These are phyloP conservation scores for Mirounga angustirostris DNA, from an alignment of 2,113 vertebrate species.

Conservation along the genomic window DNA sequence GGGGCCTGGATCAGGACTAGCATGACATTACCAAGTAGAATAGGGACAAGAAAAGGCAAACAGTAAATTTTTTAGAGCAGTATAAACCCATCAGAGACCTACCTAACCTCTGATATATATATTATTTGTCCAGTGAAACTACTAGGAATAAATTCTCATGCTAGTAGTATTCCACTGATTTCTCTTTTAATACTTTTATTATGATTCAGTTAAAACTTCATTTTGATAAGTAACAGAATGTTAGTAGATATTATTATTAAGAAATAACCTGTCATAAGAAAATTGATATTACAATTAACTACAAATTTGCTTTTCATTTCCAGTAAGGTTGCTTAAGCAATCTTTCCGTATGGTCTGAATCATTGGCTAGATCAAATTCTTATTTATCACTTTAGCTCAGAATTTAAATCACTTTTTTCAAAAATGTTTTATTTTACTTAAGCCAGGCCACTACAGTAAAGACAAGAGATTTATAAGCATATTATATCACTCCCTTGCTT, in stretches of 20 bases:
- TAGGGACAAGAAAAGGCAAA: background rate
- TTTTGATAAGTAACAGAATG: background rate
- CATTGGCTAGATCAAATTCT: background rate
- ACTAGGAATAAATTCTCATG: background rate
- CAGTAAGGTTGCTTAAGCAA: background rate
- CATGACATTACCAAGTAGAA: background rate
- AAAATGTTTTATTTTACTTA: background rate
- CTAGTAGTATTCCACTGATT: background rate
- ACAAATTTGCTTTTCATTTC: background rate
- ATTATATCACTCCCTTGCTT: background rate
- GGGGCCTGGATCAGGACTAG: background rate
- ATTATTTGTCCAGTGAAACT: background rate
- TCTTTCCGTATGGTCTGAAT: background rate
- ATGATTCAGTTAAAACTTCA: background rate
- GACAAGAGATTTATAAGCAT: background rate
- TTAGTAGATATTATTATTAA: background rate
- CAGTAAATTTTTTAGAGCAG: background rate
- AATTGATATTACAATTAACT: background rate
- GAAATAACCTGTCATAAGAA: conserved; percentile 20
- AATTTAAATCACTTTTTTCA: conserved; percentile 17
- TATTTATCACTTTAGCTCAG: conserved; percentile 8
- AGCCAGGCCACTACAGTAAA: background rate
- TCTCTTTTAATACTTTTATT: background rate
- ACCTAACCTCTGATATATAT: background rate
- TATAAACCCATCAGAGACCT: background rate